These are phyloP conservation scores for Helogale parvula DNA, from an alignment of 2,113 vertebrate genomes.

Conservation along the genomic window DNA sequence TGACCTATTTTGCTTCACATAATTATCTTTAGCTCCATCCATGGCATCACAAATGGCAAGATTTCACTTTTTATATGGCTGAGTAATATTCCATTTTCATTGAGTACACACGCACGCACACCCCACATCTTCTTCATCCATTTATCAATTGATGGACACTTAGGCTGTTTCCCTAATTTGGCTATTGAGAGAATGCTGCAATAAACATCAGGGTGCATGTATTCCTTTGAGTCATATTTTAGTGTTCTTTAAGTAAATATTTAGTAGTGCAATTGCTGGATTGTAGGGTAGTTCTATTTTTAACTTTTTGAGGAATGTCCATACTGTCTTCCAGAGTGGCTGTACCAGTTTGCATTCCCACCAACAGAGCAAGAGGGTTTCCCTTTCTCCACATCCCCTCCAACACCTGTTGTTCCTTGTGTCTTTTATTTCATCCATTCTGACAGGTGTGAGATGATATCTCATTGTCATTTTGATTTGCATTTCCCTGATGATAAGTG, in stretches of 20 bases:
- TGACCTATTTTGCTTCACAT: background rate
- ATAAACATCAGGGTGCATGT: background rate
- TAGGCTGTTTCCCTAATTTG: background rate
- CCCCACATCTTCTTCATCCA: background rate
- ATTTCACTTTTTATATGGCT: background rate
- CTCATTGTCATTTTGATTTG: background rate
- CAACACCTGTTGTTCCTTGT: background rate
- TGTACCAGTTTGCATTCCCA: background rate
- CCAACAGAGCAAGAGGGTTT: background rate
- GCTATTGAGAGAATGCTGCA: background rate
- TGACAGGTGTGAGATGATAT: background rate
- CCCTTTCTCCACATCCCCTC: background rate
- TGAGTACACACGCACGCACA: background rate
- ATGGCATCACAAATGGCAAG: background rate
- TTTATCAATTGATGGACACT: background rate
- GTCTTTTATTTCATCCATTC: background rate
- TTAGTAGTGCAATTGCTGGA: background rate
- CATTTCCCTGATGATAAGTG: background rate
- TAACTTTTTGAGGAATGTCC: background rate
- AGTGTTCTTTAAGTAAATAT: background rate
- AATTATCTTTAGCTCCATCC: background rate
- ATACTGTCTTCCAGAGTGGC: background rate
- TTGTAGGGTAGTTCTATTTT: background rate
- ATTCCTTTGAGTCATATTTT: background rate
- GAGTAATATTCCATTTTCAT: background rate